Conservation (phyloP, 2,888 invertebrate genomes). For the Bombylius discolor region DNA sequence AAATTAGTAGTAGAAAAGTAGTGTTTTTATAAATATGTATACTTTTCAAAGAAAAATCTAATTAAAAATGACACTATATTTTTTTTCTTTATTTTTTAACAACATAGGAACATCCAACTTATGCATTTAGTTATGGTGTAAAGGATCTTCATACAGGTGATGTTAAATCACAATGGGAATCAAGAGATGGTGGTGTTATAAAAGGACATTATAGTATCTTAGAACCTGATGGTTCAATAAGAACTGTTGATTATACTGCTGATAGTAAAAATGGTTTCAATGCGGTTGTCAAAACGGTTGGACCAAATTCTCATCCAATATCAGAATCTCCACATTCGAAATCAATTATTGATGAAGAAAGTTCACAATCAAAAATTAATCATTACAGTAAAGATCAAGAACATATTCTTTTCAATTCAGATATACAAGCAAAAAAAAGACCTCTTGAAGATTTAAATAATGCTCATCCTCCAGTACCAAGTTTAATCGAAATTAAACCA, state of each 20-base stretch:
- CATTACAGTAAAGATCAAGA: slow-evolving; percentile 36
- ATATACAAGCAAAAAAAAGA: slow-evolving; percentile 26
- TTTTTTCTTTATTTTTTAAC: slow-evolving; percentile 3
- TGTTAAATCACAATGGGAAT: slow-evolving; percentile 46
- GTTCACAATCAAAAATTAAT: slow-evolving; percentile 36
- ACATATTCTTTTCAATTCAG: slow-evolving; percentile 34
- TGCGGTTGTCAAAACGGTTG: slow-evolving; percentile 41
- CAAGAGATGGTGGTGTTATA: slow-evolving; percentile 40
- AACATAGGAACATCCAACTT: slow-evolving; percentile 38
- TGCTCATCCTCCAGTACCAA: slow-evolving; percentile 30
- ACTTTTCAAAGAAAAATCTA: too few relatives aligned
- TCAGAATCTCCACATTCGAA: slow-evolving; percentile 28
- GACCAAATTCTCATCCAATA: slow-evolving; percentile 34
- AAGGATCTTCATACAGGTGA: slow-evolving; percentile 45
- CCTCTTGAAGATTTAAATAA: slow-evolving; percentile 30
- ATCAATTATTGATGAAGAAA: slow-evolving; percentile 22
- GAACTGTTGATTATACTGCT: slow-evolving; percentile 44
- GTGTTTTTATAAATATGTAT: too few relatives aligned
- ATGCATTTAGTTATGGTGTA: slow-evolving; percentile 46
- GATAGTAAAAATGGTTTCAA: slow-evolving; percentile 43
- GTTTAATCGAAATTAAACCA: slow-evolving; percentile 31
- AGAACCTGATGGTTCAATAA: slow-evolving; percentile 50
- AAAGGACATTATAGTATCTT: slow-evolving; percentile 50
- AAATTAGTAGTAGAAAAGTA: too few relatives aligned
- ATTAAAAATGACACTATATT: background rate